A percentile compares a stretch with the other conserved stretches of the same genome.
Conservation (phyloP, 2,888 invertebrate genomes). For the Flexamia atlantica region DNA sequence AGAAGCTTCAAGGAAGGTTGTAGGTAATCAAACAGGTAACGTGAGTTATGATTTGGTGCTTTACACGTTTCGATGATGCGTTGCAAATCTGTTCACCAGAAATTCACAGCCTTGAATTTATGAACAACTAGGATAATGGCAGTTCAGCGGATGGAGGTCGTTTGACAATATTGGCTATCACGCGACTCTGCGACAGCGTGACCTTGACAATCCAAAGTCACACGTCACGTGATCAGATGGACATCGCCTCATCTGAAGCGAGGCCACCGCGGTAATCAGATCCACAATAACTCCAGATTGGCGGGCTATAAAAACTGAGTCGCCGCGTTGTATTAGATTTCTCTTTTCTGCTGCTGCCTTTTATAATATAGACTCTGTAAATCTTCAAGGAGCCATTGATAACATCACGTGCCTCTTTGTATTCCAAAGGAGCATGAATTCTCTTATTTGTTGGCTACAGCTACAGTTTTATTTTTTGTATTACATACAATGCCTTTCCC, state of each 20-base stretch:
- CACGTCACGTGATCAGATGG: slow-evolving; percentile 24
- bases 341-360: background rate
- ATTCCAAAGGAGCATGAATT: background rate
- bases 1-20: background rate
- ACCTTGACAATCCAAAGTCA: slow-evolving; percentile 17
- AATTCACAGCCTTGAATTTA: background rate
- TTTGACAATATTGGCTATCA: background rate
- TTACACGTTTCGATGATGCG: no score
- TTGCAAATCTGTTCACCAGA: no score
- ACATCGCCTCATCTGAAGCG: background rate
- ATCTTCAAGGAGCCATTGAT: background rate
- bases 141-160: background rate
- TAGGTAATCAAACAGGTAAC: no score
- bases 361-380: background rate
- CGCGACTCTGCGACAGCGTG: background rate
- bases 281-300: slow-evolving; percentile 20
- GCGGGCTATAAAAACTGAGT: slow-evolving; percentile 19
- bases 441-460: no score
- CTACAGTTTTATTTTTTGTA: no score
- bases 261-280: slow-evolving; percentile 2
- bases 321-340: slow-evolving; percentile 1
- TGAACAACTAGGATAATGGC: background rate
- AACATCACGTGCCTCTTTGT: background rate
- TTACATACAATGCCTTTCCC: no score
- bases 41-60: no score